Evolutionary conservation across 2,113 vertebrate species (phyloP), one percentile per base, ranked within the genome.

Genomic region (Sceloporus tristichus): DNA sequence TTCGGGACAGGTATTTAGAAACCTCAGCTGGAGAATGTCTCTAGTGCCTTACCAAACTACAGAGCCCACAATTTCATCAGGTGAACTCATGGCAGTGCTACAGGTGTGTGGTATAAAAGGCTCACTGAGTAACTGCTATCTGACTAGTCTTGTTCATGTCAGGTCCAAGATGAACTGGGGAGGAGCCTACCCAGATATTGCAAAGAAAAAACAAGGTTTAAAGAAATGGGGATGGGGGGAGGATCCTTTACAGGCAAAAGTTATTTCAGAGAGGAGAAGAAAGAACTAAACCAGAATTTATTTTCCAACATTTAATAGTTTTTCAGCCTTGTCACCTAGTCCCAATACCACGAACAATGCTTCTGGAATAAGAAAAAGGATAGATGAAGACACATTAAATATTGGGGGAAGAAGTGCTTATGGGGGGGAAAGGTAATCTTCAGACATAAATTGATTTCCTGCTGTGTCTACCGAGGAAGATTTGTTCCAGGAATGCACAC

Each of bases 251-350:
- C 53, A 56, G 56, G 78, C 14, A 8, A 71, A 71, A 6, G 25
- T 16, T 66, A 29, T 71, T 27, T 71, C 68, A 27, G 25, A 62
- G 5, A 85, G 34, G n/a, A 40, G 2, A 11, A 18, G 48, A 38
- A 54, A 13, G 25, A 53, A 34, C 85, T 2, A 86, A 4, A 0
- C 0, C 77, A 86, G 23, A 1, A 68, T 77, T 89, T 9, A 8
- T 77, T n/a, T 0, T 10, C 5, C 34, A 48, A 82, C 92, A 68
- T 14, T 90, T 6, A 88, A 5, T 0, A 68, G 18, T 82, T 92
- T 82, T 80, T 71, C 71, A 81, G 4, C 42, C 38, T n/a, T 89
- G 88, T 91, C 4, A 9, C 93, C 89, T 88, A 42, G 91, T 87
- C 89, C 88, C 2, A 42, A 82, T 82, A 29, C 5, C 3, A 89